A percentile compares a stretch with the other conserved stretches of the same genome.
Evolutionary conservation across 2,888 invertebrate genomes (phyloP).

Genomic region (Lasioglossum marginatum): DNA sequence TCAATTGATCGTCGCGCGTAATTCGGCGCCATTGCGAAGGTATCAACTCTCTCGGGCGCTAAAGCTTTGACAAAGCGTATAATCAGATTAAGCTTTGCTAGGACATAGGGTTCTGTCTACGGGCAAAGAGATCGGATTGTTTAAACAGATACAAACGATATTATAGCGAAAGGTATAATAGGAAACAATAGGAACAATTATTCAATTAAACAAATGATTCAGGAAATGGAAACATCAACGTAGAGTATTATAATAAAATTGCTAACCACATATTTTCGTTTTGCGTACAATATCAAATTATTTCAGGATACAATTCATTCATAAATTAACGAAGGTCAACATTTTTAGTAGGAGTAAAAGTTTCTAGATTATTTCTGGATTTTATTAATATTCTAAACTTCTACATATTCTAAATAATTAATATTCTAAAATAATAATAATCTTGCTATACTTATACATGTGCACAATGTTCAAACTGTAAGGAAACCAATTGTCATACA

Average conservation of each 20-base stretch:
- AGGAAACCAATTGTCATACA: too few relatives aligned
- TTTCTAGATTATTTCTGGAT: too few relatives aligned
- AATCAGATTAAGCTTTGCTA: slow-evolving; percentile 40
- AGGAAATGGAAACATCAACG: neutral
- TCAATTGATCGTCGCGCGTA: slow-evolving; percentile 38
- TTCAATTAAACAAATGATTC: neutral
- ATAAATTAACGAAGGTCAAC: neutral
- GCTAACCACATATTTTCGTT: neutral
- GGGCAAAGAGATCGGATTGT: neutral
- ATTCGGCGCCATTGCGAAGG: slow-evolving; percentile 34
- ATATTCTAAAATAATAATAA: too few relatives aligned
- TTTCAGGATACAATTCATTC: neutral
- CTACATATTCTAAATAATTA: too few relatives aligned
- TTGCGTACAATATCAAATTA: neutral
- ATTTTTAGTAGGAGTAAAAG: too few relatives aligned
- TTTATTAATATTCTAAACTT: too few relatives aligned
- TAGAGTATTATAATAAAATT: neutral
- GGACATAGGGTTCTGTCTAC: neutral
- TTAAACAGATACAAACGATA: neutral
- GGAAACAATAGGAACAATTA: neutral
- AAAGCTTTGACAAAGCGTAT: slow-evolving; percentile 55
- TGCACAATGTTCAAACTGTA: too few relatives aligned
- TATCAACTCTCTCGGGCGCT: slow-evolving; percentile 40
- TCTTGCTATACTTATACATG: too few relatives aligned
- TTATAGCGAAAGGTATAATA: neutral